Conservation (phyloP, 2,113 vertebrate species). For the Ifrita kowaldi region DNA sequence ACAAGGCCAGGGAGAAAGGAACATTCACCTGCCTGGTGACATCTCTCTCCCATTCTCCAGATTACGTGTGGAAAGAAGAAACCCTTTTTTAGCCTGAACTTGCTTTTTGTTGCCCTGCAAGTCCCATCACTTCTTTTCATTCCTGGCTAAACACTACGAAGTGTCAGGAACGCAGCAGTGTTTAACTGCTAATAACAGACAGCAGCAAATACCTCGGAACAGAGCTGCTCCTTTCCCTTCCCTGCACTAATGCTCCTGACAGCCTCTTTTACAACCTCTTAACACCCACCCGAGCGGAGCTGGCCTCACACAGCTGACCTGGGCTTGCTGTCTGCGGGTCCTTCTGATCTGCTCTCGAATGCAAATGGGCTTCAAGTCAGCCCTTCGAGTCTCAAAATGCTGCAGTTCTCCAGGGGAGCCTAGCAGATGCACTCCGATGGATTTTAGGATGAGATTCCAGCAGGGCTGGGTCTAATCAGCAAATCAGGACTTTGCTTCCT, state of each 20-base stretch:
- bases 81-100: background rate
- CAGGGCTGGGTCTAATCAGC: slow-evolving; percentile 33
- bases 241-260: background rate
- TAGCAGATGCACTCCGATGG: background rate
- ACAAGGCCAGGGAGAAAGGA: background rate
- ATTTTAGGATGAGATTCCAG: slow-evolving; percentile 42
- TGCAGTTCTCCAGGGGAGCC: background rate
- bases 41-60: background rate
- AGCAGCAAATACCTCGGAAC: background rate
- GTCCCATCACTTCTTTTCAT: background rate
- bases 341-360: background rate
- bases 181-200: background rate
- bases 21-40: background rate
- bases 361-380: background rate
- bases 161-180: background rate
- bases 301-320: background rate
- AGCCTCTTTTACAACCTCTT: background rate
- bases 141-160: background rate
- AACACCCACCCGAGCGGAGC: background rate
- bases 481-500: slow-evolving; percentile 19
- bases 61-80: background rate
- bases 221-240: background rate
- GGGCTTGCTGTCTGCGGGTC: background rate
- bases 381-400: background rate
- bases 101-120: too few species aligned